Evolutionary conservation across 2,888 invertebrate species (phyloP).

Genomic region (Prionchulus punctatus): DNA sequence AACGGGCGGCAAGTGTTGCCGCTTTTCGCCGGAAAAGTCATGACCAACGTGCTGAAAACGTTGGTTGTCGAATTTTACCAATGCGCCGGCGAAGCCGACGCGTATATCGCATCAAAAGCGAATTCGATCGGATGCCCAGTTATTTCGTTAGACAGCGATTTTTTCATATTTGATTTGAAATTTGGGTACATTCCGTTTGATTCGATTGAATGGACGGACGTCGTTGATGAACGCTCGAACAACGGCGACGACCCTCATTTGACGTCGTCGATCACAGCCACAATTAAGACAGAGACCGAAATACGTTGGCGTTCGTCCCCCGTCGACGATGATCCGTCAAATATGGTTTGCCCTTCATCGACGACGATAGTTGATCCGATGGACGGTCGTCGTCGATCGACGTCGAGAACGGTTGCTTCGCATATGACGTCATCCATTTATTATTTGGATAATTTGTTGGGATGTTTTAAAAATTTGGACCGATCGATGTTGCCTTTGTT

Average conservation of each 20-base stretch:
- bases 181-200: background rate
- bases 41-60: background rate
- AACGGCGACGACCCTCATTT: no score
- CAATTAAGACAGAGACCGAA: no score
- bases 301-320: no score
- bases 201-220: background rate
- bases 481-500: background rate
- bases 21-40: background rate
- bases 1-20: background rate
- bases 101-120: background rate
- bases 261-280: no score
- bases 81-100: constrained; percentile 1
- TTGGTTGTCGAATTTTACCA: background rate
- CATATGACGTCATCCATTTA: background rate
- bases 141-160: background rate
- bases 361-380: no score
- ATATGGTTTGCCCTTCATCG: no score
- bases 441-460: background rate
- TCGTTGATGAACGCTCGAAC: background rate
- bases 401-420: no score
- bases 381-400: no score
- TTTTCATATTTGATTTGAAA: constrained; percentile 1
- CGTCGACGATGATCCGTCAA: no score
- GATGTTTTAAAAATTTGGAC: background rate
- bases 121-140: background rate